phyloP scores from a whole-genome alignment of 2,888 invertebrate species.

The Malacosoma neustria region DNA sequence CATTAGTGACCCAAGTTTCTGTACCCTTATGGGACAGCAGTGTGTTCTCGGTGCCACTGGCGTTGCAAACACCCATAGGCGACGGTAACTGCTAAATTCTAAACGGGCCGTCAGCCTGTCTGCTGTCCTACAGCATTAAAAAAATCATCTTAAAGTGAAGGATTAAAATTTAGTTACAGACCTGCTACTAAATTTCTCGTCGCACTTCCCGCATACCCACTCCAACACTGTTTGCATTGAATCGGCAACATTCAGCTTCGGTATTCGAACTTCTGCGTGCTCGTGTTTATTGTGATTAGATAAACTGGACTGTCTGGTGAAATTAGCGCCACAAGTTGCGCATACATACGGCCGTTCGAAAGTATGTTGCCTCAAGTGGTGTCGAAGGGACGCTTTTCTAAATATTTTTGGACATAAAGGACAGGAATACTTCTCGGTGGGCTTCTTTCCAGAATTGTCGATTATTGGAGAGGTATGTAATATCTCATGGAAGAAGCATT shows the following conservation, averaged over 20 bases:
- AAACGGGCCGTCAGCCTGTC: too few species aligned
- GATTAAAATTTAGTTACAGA: too few species aligned
- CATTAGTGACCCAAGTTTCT: too few species aligned
- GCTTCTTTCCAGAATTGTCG: conserved; percentile 29
- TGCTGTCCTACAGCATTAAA: too few species aligned
- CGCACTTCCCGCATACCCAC: conserved; percentile 33
- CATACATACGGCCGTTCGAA: conserved; percentile 83
- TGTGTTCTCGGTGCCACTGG: too few species aligned
- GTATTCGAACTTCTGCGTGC: conserved; percentile 38
- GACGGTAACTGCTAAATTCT: too few species aligned
- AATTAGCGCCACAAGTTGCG: conserved; percentile 75
- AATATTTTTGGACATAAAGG: conserved; percentile 80
- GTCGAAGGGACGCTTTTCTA: conserved; percentile 78
- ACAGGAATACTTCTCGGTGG: conserved; percentile 74
- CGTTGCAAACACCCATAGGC: too few species aligned
- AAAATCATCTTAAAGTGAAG: too few species aligned
- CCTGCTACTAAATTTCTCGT: conserved; percentile 37
- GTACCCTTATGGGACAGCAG: too few species aligned
- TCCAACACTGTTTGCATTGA: conserved; percentile 16
- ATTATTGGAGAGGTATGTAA: conserved; percentile 73
- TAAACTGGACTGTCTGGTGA: conserved; percentile 79
- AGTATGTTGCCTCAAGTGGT: conserved; percentile 83
- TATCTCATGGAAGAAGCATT: conserved; percentile 82
- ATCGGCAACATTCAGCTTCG: conserved; percentile 18
- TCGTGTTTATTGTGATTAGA: conserved; percentile 74